A percentile compares a stretch with the other conserved stretches of the same genome.
phyloP scores from a whole-genome alignment of 2,797 vertebrate genomes.

The Erpetoichthys calabaricus region DNA sequence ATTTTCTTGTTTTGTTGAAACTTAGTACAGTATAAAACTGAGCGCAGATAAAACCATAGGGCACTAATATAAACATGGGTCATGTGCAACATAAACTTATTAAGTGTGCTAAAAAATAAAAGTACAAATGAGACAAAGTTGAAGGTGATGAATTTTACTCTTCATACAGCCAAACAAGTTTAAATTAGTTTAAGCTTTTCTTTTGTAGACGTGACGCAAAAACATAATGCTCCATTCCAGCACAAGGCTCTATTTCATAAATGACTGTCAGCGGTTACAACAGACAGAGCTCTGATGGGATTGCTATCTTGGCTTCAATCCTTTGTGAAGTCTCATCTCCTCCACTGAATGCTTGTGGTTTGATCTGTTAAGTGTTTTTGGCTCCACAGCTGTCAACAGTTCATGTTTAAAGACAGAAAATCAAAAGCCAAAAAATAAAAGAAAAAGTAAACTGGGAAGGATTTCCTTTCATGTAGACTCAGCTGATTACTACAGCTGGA shows the following conservation, averaged over 20 bases:
- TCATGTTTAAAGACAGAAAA: background rate
- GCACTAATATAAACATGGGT: too few species aligned
- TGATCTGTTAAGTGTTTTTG: slow-evolving; percentile 3
- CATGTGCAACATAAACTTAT: background rate
- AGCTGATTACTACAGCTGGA: background rate
- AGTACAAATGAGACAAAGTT: background rate
- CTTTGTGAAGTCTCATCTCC: background rate
- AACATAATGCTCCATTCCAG: background rate
- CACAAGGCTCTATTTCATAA: background rate
- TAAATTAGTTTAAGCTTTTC: too few species aligned
- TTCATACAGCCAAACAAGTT: too few species aligned
- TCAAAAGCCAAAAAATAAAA: background rate
- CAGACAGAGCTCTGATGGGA: background rate
- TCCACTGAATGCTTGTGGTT: background rate
- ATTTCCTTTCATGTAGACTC: slow-evolving; percentile 1
- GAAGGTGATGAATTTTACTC: background rate
- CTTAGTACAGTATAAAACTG: too few species aligned
- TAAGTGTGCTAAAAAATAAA: slow-evolving; percentile 4
- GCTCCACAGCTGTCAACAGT: slow-evolving; percentile 3
- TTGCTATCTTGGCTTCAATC: background rate
- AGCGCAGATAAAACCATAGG: too few species aligned
- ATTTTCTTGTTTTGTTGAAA: too few species aligned
- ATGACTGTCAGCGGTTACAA: background rate
- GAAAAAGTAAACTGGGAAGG: background rate
- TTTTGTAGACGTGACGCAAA: too few species aligned